Conservation (phyloP, 2,113 vertebrate genomes). For the Gnathonemus echidnorhynchus region DNA sequence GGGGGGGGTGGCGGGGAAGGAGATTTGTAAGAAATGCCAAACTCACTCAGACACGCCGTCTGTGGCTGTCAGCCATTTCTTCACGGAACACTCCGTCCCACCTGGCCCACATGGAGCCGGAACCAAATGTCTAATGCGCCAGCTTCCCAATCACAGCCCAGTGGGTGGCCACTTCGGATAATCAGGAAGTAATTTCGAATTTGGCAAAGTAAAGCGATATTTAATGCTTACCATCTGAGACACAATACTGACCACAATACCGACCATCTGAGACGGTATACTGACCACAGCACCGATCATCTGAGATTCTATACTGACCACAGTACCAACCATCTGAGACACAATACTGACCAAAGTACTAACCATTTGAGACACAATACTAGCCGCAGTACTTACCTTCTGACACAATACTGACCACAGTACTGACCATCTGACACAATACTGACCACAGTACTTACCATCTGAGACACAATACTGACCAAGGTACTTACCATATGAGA, state of each 20-base stretch:
- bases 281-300: neutral
- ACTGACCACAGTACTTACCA: neutral
- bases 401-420: neutral
- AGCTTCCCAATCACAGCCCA: neutral
- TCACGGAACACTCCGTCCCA: neutral
- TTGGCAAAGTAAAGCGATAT: neutral
- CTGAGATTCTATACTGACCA: neutral
- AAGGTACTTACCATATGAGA: neutral
- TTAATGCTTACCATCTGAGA: neutral
- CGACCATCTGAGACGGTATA: neutral
- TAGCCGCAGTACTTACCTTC: neutral
- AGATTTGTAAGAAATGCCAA: neutral
- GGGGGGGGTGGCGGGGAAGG: constrained; percentile 46
- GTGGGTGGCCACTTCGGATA: neutral
- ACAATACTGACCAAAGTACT: neutral
- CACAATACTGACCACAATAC: neutral
- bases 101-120: neutral
- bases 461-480: neutral
- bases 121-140: neutral
- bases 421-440: neutral
- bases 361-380: neutral
- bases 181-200: neutral
- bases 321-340: neutral
- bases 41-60: neutral
- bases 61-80: neutral